These are phyloP conservation scores for Oreochromis mossambicus DNA, from an alignment of 2,797 vertebrate species.

Conservation along the genomic window DNA sequence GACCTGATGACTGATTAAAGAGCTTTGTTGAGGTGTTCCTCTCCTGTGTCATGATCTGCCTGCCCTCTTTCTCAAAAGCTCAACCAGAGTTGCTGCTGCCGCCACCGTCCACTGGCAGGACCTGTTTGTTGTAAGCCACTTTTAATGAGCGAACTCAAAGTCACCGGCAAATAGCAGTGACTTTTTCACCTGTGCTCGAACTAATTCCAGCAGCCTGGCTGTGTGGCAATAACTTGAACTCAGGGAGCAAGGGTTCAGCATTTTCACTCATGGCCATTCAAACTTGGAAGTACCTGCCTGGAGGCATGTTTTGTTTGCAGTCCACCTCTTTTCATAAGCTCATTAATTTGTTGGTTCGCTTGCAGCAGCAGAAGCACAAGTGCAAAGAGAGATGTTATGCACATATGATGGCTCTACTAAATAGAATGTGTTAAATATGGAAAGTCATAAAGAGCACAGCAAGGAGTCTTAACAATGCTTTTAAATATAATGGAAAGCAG, in stretches of 20 bases:
- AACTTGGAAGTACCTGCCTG: conserved; percentile 17
- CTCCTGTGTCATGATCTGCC: not conserved
- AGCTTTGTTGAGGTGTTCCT: conserved; percentile 11
- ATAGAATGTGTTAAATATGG: conserved; percentile 39
- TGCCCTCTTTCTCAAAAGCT: not conserved
- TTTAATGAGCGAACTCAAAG: conserved; percentile 52
- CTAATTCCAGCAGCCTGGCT: not conserved
- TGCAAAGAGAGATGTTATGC: conserved; percentile 32
- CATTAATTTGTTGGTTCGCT: conserved; percentile 45
- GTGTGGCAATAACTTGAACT: not conserved
- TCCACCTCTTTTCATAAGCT: conserved; percentile 17
- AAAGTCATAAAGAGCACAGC: conserved; percentile 20
- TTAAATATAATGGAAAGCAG: not conserved
- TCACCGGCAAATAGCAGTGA: conserved; percentile 13
- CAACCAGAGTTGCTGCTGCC: not conserved
- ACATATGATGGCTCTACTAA: conserved; percentile 31
- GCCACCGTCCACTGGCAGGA: not conserved
- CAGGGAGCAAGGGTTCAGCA: not conserved
- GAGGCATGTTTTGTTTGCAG: conserved; percentile 23
- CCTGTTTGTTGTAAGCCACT: conserved; percentile 25
- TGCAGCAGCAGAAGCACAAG: conserved; percentile 6
- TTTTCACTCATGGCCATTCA: not conserved
- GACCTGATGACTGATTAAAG: conserved; percentile 20
- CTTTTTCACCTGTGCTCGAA: conserved; percentile 29
- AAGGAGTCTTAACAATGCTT: not conserved